Evolutionary conservation across 2,113 vertebrate genomes (phyloP), one percentile per base, ranked within the genome.

Genomic region (Cavia aperea): DNA sequence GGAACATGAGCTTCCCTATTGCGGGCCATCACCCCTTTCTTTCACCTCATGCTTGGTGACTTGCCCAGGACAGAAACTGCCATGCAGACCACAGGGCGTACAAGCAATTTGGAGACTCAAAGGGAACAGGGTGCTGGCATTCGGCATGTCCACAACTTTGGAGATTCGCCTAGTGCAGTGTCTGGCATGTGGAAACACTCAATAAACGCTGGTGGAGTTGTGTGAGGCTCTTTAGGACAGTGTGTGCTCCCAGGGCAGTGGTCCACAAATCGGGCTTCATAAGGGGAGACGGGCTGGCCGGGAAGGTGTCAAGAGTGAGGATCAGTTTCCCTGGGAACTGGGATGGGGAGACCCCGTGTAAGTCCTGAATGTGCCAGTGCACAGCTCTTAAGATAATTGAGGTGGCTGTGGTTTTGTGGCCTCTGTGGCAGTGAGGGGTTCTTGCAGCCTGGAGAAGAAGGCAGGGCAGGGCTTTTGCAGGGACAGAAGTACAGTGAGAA

Each of bases 151-250:
- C 39, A 26, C 62, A 81, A 54, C 72, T 65, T 94, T 87, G 84
- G 36, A 66, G 75, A 86, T 66, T 86, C 31, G 36, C 79, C 36
- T 23, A 66, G 70, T 73, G 43, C 15, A 29, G 84, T 85, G 90
- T 49, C 56, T 73, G 46, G 31, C 24, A 11, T 15, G 19, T 83
- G 65, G 66, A 43, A 93, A 95, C 66, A 58, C 33, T 85, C 75
- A 94, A 88, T 92, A 96, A 95, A 96, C 39, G 29, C 56, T 79
- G 78, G 63, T 84, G 70, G 78, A 46, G 19, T 81, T 91, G 39
- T 39, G 8, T 33, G 54, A 78, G 86, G 29, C 46, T 92, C 39
- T 63, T 56, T 1, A 11, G 26, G n/a, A 24, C 6, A 65, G 4
- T 23, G 54, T 19, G 60, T 95, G 49, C 46, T 78, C 83, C 58